phyloP scores from a whole-genome alignment of 2,888 invertebrate species.

The Ormyrus nitidulus region DNA sequence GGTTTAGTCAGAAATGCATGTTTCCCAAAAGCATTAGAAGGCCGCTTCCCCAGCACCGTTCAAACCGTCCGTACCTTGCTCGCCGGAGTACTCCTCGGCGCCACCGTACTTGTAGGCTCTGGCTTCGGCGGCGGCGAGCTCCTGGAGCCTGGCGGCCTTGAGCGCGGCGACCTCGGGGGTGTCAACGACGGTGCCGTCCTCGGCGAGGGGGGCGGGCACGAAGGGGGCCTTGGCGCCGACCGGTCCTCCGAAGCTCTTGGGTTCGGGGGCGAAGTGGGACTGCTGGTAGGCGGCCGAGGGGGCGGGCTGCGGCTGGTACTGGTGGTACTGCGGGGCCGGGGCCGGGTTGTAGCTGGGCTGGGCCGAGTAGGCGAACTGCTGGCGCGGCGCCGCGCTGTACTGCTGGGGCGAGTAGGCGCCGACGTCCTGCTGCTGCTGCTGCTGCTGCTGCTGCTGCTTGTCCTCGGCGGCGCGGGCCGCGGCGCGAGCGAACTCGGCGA shows the following conservation, averaged over 20 bases:
- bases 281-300: slow-evolving; percentile 55
- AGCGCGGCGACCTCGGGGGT: slow-evolving; percentile 74
- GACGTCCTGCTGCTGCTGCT: slow-evolving; percentile 19
- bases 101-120: slow-evolving; percentile 70
- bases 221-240: slow-evolving; percentile 64
- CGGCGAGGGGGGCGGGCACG: slow-evolving; percentile 72
- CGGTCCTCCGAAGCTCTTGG: slow-evolving; percentile 56
- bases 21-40: too few species aligned
- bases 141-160: slow-evolving; percentile 70
- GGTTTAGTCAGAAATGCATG: too few species aligned
- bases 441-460: slow-evolving; percentile 14
- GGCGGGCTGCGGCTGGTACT: slow-evolving; percentile 54
- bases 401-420: slow-evolving; percentile 55
- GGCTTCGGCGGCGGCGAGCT: slow-evolving; percentile 73
- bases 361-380: slow-evolving; percentile 48
- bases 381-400: slow-evolving; percentile 22
- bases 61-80: slow-evolving; percentile 60
- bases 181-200: slow-evolving; percentile 73
- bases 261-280: slow-evolving; percentile 60
- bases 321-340: slow-evolving; percentile 40
- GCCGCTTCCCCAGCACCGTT: too few species aligned
- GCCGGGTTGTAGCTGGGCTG: slow-evolving; percentile 43
- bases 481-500: slow-evolving; percentile 72
- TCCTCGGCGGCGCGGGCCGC: slow-evolving; percentile 70
- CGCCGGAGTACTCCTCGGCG: slow-evolving; percentile 63